Evolutionary conservation across 2,113 vertebrate genomes (phyloP), one percentile per base, ranked within the genome.

Genomic region (Climacteris rufus): DNA sequence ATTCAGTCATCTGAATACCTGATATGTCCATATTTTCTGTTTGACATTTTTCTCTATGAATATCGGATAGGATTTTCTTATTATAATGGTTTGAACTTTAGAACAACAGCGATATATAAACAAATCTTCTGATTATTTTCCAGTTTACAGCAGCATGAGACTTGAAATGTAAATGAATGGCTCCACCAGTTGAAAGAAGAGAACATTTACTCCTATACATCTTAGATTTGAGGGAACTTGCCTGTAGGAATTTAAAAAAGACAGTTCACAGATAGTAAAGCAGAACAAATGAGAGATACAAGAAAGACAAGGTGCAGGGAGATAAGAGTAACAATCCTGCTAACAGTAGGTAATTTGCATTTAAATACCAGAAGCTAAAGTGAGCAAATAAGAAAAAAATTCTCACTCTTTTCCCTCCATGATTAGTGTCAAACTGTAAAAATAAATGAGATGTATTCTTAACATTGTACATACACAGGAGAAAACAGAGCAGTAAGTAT

Each of bases 231-330:
- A 84, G 74, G 69, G 77, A 93, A 81, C 83, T 91, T 87, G 39
- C 65, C 56, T 68, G 44, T 49, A 93, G 65, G 74, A 96, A 88
- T 91, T 89, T 18, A 76, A 91, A 96, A 93, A 61, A 83, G 59
- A 50, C 21, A 70, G 39, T 63, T 95, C 85, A 86, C 31, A 63
- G 80, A 52, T 45, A 85, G 72, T 88, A 94, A 92, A 90, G 54
- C 47, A 72, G 54, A 96, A 83, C 27, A 86, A 95, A 94, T 59
- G 54, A 53, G 47, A 78, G 61, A 87, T 59, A 81, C 64, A 74
- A 85, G 53, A 90, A 85, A 94, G 72, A 79, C 80, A 88, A 85
- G 93, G 64, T 85, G 91, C 63, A 76, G 56, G 19, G 53, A 91
- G 71, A 92, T 90, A 93, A 87, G 76, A 94, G 84, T 66, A 92